phyloP scores from a whole-genome alignment of 2,888 invertebrate species.

The Bellardia bayeri region DNA sequence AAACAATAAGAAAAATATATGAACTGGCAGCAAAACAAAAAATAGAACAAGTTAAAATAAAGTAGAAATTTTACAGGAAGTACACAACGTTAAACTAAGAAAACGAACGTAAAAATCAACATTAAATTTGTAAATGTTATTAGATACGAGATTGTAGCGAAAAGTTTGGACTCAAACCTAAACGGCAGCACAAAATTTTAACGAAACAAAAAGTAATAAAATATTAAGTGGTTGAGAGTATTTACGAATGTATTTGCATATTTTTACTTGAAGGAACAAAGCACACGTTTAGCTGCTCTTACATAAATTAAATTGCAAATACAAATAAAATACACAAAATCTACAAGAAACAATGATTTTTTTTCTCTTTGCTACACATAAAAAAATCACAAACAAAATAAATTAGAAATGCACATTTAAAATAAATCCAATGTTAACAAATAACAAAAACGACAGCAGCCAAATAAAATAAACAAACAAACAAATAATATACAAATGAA shows the following conservation, averaged over 20 bases:
- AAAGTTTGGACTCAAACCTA: neutral
- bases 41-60: neutral
- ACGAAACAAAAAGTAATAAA: slow-evolving; percentile 36
- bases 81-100: neutral
- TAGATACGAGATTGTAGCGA: slow-evolving; percentile 8
- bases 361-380: neutral
- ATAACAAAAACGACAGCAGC: neutral
- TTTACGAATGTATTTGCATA: slow-evolving; percentile 13
- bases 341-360: neutral
- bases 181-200: neutral
- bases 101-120: slow-evolving; percentile 26
- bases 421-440: neutral
- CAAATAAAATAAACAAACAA: neutral
- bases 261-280: neutral
- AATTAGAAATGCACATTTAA: neutral
- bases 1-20: neutral
- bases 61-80: neutral
- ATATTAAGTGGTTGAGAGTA: slow-evolving; percentile 23
- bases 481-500: neutral
- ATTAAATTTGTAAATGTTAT: slow-evolving; percentile 41
- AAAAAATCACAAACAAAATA: slow-evolving; percentile 19
- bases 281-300: neutral
- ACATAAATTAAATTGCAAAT: neutral
- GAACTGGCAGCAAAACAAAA: neutral
- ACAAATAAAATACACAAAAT: neutral